A percentile compares a stretch with the other conserved stretches of the same genome.
Evolutionary conservation across 2,888 invertebrate species (phyloP).

Genomic region (Acanthosepion pharaonis): DNA sequence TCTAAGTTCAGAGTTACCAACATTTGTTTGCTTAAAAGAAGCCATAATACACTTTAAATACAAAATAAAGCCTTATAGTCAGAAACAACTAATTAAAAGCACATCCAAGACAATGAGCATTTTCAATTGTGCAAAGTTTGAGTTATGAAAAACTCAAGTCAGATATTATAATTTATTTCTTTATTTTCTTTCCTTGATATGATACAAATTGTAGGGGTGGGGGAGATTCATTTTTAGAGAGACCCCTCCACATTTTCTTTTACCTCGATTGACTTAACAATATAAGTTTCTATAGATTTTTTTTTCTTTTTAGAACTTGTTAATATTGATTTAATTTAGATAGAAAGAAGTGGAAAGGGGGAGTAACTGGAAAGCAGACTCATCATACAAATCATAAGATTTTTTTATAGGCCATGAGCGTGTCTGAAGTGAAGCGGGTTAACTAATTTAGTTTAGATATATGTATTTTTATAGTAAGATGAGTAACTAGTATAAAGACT

Average conservation of each 20-base stretch:
- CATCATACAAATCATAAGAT: not conserved
- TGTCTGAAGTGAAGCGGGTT: not conserved
- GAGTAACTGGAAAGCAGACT: not conserved
- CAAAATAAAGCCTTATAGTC: no score
- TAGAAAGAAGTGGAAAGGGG: not conserved
- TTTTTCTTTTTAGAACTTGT: not conserved
- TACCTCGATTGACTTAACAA: no score
- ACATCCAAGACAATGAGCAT: no score
- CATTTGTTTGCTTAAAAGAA: no score
- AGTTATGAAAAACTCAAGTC: no score
- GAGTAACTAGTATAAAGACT: not conserved
- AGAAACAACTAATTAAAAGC: no score
- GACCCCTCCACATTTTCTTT: not conserved
- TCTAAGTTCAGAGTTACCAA: no score
- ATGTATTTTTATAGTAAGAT: not conserved
- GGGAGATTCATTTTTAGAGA: not conserved
- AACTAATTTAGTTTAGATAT: not conserved
- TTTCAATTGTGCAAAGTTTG: no score
- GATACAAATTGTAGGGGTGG: not conserved
- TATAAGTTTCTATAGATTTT: not conserved
- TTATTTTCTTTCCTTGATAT: not conserved
- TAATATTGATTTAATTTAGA: not conserved
- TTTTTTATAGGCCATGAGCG: not conserved
- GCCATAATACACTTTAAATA: no score
- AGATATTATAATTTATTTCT: no score